Evolutionary conservation across 2,888 invertebrate genomes (phyloP).

Genomic region (Lepas anatifera): DNA sequence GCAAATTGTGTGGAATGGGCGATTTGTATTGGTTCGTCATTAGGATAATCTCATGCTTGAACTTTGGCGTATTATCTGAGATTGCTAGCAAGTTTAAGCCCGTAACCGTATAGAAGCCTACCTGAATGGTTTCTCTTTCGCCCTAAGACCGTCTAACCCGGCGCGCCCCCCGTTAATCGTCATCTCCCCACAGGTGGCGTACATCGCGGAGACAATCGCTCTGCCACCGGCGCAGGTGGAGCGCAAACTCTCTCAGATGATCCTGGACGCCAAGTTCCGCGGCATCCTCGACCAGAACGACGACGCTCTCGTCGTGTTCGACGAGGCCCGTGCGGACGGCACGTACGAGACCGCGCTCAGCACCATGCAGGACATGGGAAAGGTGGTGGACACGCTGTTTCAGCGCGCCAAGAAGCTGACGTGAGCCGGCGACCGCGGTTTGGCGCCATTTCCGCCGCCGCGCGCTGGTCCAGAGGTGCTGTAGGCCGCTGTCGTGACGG

Average conservation of each 20-base stretch:
- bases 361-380: slow-evolving; percentile 97
- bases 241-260: slow-evolving; percentile 99
- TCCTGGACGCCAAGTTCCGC: slow-evolving; percentile 92
- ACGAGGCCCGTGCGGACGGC: slow-evolving; percentile 85
- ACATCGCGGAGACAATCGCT: slow-evolving; percentile 81
- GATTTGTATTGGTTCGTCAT: no score
- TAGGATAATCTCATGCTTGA: no score
- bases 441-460: no score
- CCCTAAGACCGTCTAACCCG: no score
- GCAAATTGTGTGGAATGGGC: no score
- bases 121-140: no score
- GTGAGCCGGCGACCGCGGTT: slow-evolving; percentile 38
- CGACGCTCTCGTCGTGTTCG: slow-evolving; percentile 94
- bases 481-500: no score
- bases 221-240: slow-evolving; percentile 85
- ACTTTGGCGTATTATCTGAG: no score
- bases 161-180: no score
- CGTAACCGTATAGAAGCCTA: no score
- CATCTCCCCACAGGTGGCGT: slow-evolving; percentile 41
- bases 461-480: no score
- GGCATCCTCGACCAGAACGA: slow-evolving; percentile 98
- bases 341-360: slow-evolving; percentile 95
- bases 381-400: slow-evolving; percentile 97
- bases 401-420: slow-evolving; percentile 98
- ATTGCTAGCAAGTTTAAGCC: no score